phyloP scores from a whole-genome alignment of 2,888 invertebrate genomes.

The Harpalus rubripes region DNA sequence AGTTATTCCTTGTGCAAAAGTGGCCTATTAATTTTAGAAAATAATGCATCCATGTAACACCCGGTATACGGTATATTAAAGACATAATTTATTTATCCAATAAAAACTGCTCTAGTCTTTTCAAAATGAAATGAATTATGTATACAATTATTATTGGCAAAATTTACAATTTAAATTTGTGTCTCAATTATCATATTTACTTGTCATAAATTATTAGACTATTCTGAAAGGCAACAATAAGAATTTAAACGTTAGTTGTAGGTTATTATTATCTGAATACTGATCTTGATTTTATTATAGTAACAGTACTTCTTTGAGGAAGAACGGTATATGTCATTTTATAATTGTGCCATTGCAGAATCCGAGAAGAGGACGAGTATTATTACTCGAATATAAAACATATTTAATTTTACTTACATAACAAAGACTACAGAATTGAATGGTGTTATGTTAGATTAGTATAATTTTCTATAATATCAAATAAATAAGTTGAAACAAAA shows the following conservation, averaged over 20 bases:
- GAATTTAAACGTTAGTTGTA: background rate
- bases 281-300: background rate
- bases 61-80: no score
- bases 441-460: no score
- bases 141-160: background rate
- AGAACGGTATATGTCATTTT: conserved; percentile 2
- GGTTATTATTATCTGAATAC: background rate
- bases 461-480: no score
- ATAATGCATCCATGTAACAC: no score
- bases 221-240: background rate
- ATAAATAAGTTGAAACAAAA: no score
- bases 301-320: background rate
- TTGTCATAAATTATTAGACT: background rate
- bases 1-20: no score
- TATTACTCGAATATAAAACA: background rate
- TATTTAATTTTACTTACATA: no score
- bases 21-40: no score
- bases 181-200: background rate
- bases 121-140: no score
- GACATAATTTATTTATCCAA: no score
- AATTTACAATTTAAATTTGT: background rate
- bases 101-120: no score
- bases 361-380: background rate
- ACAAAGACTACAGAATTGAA: no score
- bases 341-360: background rate